Percentiles rank a stretch among this genome's conserved stretches.
Conservation (phyloP, 2,797 vertebrate species). For the Chiloscyllium punctatum region DNA sequence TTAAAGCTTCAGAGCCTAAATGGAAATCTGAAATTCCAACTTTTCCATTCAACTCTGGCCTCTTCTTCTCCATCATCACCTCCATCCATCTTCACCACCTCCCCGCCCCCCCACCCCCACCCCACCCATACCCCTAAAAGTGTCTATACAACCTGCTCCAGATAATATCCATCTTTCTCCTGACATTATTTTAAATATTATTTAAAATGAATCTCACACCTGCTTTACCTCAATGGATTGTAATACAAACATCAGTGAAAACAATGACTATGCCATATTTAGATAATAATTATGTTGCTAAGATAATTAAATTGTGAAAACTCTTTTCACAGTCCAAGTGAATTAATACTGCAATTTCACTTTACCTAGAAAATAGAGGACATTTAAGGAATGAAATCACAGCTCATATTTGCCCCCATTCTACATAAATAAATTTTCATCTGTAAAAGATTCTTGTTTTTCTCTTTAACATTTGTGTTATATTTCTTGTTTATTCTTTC, state of each 20-base stretch:
- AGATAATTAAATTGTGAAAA: conserved; percentile 2
- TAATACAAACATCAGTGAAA: not conserved
- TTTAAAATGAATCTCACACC: not conserved
- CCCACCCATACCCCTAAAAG: no score
- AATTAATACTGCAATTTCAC: not conserved
- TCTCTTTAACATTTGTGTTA: not conserved
- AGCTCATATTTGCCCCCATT: not conserved
- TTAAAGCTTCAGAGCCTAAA: not conserved
- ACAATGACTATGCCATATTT: not conserved
- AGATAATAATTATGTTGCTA: not conserved
- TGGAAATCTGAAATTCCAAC: not conserved
- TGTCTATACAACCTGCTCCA: no score
- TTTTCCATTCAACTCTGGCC: not conserved
- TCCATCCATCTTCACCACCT: not conserved
- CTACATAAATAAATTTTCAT: not conserved
- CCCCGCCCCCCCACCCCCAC: no score
- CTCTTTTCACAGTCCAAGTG: not conserved
- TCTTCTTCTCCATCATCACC: not conserved
- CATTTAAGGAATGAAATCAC: not conserved
- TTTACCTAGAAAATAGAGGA: not conserved
- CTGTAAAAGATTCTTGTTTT: not conserved
- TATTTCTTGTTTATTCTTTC: not conserved
- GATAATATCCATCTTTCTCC: not conserved
- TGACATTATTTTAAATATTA: not conserved
- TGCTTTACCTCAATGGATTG: not conserved